These are phyloP conservation scores for Porphyrio hochstetteri DNA, from an alignment of 2,113 vertebrate genomes.

Conservation along the genomic window DNA sequence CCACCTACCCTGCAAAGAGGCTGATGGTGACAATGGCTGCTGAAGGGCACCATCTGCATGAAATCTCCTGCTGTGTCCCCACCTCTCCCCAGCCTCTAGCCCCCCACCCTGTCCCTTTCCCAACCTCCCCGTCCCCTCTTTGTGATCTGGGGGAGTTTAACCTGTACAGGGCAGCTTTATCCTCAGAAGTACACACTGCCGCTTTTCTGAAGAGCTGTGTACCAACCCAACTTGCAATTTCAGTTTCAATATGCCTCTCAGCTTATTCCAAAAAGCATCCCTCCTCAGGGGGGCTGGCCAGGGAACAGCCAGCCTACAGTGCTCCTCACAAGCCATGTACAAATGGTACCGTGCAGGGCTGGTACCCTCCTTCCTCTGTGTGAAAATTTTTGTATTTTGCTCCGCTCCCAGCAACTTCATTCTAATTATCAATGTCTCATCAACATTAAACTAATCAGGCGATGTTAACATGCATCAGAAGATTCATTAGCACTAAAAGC, in stretches of 20 bases:
- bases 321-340: not conserved
- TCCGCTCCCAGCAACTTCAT: not conserved
- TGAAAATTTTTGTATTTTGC: not conserved
- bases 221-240: not conserved
- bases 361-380: not conserved
- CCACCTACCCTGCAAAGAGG: not conserved
- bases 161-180: not conserved
- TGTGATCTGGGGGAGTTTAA: not conserved
- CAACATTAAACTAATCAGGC: not conserved
- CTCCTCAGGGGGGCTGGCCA: not conserved
- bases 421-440: not conserved
- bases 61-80: not conserved
- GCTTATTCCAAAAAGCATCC: not conserved
- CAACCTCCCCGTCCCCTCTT: not conserved
- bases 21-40: fast-evolving
- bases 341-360: not conserved
- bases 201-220: not conserved
- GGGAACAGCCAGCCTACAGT: no score
- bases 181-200: not conserved
- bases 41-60: fast-evolving
- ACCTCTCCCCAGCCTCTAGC: not conserved
- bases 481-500: constrained; percentile 21
- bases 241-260: not conserved
- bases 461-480: not conserved
- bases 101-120: no score